Percentiles rank a stretch among this genome's conserved stretches.
phyloP scores from a whole-genome alignment of 2,888 invertebrate species.

The Conus canariensis region DNA sequence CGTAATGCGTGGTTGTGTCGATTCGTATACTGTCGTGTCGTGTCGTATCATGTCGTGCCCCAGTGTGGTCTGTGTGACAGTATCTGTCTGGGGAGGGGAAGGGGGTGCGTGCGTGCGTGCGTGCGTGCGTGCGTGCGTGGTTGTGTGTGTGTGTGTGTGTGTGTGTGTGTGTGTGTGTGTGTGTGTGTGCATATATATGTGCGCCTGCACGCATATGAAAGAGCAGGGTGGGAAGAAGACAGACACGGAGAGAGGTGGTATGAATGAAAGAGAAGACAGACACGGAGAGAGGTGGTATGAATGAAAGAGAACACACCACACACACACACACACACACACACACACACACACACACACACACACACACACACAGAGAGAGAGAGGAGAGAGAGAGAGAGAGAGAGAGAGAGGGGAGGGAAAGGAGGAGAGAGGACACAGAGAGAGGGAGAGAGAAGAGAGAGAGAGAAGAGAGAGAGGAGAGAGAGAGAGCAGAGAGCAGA shows the following conservation, averaged over 20 bases:
- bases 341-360: neutral
- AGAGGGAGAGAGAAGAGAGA: neutral
- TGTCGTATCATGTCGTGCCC: too few relatives aligned
- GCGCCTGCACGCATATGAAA: too few relatives aligned
- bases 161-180: too few relatives aligned
- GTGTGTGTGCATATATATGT: too few relatives aligned
- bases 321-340: neutral
- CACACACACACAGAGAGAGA: neutral
- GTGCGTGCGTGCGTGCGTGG: too few relatives aligned
- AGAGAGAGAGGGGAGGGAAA: neutral
- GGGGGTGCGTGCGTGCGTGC: too few relatives aligned
- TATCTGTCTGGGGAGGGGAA: too few relatives aligned
- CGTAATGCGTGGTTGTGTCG: too few relatives aligned
- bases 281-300: neutral
- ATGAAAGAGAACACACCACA: neutral
- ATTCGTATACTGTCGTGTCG: too few relatives aligned
- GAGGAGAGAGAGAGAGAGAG: neutral
- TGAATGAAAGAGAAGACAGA: neutral
- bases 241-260: neutral
- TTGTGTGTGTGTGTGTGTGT: too few relatives aligned
- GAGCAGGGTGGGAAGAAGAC: neutral
- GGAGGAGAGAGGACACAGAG: neutral
- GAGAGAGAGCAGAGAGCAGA: neutral
- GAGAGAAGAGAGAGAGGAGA: neutral
- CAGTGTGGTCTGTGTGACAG: too few relatives aligned